Evolutionary conservation across 2,113 vertebrate genomes (phyloP).

Genomic region (Corythoichthys haematopterus): DNA sequence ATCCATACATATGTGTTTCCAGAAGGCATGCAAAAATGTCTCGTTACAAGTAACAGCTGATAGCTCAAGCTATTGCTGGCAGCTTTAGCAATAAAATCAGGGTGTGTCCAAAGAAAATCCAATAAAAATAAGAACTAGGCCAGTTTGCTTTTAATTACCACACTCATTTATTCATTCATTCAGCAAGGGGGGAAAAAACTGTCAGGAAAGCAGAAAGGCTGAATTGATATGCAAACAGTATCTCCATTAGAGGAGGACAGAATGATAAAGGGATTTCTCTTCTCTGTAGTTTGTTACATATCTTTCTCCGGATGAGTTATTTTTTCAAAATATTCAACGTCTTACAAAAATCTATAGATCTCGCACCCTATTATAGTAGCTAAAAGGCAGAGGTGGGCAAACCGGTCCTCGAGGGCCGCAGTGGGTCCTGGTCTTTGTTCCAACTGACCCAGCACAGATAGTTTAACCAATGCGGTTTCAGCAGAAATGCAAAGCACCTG

Average conservation of each 20-base stretch:
- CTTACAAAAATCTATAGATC: not conserved
- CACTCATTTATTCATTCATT: constrained; percentile 76
- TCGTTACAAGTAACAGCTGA: constrained; percentile 25
- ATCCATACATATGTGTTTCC: constrained; percentile 33
- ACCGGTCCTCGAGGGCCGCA: too few relatives aligned
- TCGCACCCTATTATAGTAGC: not conserved
- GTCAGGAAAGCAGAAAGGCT: constrained; percentile 52
- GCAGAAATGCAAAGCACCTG: too few relatives aligned
- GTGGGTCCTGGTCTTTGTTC: too few relatives aligned
- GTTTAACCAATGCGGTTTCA: too few relatives aligned
- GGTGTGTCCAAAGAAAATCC: constrained; percentile 40
- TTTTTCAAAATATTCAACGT: not conserved
- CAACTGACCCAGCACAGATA: too few relatives aligned
- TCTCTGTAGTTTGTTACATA: constrained; percentile 29
- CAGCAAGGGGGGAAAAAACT: constrained; percentile 51
- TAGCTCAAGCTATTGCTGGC: constrained; percentile 1
- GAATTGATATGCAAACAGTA: constrained; percentile 69
- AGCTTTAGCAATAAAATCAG: constrained; percentile 21
- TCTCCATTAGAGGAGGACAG: constrained; percentile 53
- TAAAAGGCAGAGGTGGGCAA: not conserved
- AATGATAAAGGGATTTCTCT: constrained; percentile 38
- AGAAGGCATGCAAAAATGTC: constrained; percentile 29
- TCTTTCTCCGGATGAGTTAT: constrained; percentile 28
- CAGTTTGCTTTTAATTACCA: constrained; percentile 72
- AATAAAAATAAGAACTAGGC: constrained; percentile 58